Percentiles rank a stretch among this genome's conserved stretches.
phyloP scores from a whole-genome alignment of 37 sponge, comb jelly and placozoan genomes.

The Dysidea cf. avara region DNA sequence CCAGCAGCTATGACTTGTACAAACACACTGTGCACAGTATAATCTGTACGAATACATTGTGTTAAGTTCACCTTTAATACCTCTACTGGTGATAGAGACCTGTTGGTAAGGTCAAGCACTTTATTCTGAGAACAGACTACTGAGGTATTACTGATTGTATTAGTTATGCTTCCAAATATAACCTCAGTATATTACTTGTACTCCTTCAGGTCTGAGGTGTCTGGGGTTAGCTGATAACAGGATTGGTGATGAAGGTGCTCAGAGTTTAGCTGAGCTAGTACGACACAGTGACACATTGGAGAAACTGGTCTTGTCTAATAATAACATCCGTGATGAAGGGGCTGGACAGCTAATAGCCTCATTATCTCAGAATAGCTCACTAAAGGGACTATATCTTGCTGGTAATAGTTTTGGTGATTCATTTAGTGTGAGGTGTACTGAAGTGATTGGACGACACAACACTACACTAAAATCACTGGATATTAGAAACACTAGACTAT shows the following conservation, averaged over 20 bases:
- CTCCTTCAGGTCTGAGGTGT: constrained; percentile 30
- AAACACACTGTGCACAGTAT: no score
- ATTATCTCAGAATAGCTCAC: constrained; percentile 61
- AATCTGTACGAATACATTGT: no score
- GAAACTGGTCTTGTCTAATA: constrained; percentile 52
- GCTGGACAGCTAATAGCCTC: constrained; percentile 56
- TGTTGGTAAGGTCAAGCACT: no score
- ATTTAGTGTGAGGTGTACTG: constrained; percentile 48
- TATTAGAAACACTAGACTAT: constrained; percentile 40
- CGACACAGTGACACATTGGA: constrained; percentile 48
- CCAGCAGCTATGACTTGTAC: no score
- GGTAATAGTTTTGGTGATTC: constrained; percentile 53
- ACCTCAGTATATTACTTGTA: not conserved
- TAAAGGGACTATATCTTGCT: constrained; percentile 61
- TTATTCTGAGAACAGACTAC: no score
- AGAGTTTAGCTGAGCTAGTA: constrained; percentile 49
- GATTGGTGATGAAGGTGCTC: constrained; percentile 70
- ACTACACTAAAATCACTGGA: constrained; percentile 41
- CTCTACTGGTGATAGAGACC: no score
- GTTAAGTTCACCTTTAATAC: no score
- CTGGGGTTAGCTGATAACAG: constrained; percentile 64
- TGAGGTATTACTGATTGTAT: no score
- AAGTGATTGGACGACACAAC: constrained; percentile 60
- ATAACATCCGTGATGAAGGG: constrained; percentile 60
- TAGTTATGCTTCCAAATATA: not conserved